phyloP scores from a whole-genome alignment of 2,888 invertebrate species.

The Tortrix viridana region DNA sequence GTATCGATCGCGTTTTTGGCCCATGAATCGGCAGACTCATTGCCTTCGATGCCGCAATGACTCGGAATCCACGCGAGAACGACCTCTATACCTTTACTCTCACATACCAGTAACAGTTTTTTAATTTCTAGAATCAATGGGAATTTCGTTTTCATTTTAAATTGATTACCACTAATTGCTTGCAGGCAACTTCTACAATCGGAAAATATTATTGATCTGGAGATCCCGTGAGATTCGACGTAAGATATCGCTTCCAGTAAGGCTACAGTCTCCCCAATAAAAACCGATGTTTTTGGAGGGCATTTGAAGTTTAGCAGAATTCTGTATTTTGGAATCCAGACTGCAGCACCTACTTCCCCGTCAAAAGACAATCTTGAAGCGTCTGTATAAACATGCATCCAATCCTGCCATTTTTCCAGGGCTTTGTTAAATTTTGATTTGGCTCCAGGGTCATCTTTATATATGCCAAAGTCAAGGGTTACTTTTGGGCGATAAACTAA shows the following conservation, averaged over 20 bases:
- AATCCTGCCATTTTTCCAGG: neutral
- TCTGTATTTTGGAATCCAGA: neutral
- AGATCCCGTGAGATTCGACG: neutral
- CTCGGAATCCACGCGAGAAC: too few relatives aligned
- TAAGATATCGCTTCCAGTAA: neutral
- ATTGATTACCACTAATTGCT: too few relatives aligned
- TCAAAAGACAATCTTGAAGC: neutral
- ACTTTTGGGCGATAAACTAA: neutral
- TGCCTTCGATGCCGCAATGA: too few relatives aligned
- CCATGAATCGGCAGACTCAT: too few relatives aligned
- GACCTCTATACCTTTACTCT: too few relatives aligned
- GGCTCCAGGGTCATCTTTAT: neutral
- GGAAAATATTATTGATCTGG: neutral
- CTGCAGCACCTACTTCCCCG: too few relatives aligned
- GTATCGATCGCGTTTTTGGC: too few relatives aligned
- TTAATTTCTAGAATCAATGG: too few relatives aligned
- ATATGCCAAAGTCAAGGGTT: neutral
- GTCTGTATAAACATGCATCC: neutral
- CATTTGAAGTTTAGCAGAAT: neutral
- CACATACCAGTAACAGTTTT: too few relatives aligned
- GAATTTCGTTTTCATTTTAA: too few relatives aligned
- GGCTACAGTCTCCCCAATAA: neutral
- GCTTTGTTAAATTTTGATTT: neutral
- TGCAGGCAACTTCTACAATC: neutral
- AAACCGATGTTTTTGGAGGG: neutral